These are phyloP conservation scores for Lepidochrysops patricia DNA, from an alignment of 2,888 invertebrate genomes.

Conservation along the genomic window DNA sequence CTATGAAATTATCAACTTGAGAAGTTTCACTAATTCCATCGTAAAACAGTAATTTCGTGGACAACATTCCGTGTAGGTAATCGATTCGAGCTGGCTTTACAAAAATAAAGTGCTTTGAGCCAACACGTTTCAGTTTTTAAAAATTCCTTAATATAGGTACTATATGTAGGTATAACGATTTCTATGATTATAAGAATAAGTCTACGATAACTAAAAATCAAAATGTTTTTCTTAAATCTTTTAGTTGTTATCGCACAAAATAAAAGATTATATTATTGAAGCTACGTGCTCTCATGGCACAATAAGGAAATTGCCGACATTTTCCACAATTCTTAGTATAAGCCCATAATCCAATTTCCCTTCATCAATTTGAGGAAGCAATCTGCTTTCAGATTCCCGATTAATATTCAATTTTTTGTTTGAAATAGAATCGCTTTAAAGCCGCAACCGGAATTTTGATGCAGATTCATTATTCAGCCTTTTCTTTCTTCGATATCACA, in stretches of 20 bases:
- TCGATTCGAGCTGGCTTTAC: neutral
- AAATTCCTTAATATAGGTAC: no score
- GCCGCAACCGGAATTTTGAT: conserved; percentile 32
- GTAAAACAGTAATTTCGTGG: neutral
- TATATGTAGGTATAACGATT: no score
- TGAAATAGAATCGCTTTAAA: conserved; percentile 31
- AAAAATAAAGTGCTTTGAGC: neutral
- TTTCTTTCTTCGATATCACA: conserved; percentile 40
- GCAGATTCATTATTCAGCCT: conserved; percentile 46
- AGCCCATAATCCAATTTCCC: conserved; percentile 22
- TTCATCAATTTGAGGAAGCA: conserved; percentile 19
- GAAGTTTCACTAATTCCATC: conserved; percentile 1
- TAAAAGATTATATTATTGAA: neutral
- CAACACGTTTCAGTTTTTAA: neutral
- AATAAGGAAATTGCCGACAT: conserved; percentile 10
- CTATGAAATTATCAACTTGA: neutral
- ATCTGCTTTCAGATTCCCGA: conserved; percentile 20
- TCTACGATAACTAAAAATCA: no score
- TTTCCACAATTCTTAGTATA: conserved; percentile 12
- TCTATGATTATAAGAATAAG: no score
- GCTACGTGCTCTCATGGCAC: neutral
- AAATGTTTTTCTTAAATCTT: neutral
- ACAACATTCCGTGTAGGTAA: neutral
- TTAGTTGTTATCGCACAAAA: neutral
- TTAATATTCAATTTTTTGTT: conserved; percentile 28